Evolutionary conservation across 2,888 invertebrate genomes (phyloP).

Genomic region (Alsophila aescularia): DNA sequence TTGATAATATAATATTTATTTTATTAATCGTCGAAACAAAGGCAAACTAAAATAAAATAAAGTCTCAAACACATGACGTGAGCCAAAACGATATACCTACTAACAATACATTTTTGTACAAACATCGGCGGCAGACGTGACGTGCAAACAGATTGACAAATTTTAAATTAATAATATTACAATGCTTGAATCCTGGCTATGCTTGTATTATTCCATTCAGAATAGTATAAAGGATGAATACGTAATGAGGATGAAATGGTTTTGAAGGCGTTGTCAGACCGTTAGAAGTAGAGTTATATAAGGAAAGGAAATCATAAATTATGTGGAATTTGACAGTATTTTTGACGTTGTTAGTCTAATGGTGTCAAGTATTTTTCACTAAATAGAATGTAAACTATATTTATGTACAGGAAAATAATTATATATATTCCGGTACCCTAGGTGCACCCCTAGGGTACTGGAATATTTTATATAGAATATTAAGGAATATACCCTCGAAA

Average conservation of each 20-base stretch:
- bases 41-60: neutral
- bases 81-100: slow-evolving; percentile 15
- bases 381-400: no score
- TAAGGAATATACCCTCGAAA: no score
- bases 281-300: slow-evolving; percentile 5
- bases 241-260: slow-evolving; percentile 15
- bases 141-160: slow-evolving; percentile 32
- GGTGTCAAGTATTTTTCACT: neutral
- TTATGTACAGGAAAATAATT: no score
- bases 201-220: slow-evolving; percentile 45
- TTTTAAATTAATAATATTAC: slow-evolving; percentile 37
- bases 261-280: slow-evolving; percentile 1
- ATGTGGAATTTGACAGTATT: neutral
- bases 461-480: no score
- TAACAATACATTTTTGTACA: slow-evolving; percentile 40
- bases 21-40: slow-evolving; percentile 1
- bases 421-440: no score
- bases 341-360: neutral
- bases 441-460: no score
- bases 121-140: slow-evolving; percentile 49
- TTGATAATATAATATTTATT: slow-evolving; percentile 8
- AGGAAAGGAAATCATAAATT: slow-evolving; percentile 17
- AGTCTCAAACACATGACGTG: neutral
- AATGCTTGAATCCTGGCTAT: slow-evolving; percentile 21
- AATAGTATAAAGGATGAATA: slow-evolving; percentile 21